A percentile compares a stretch with the other conserved stretches of the same genome.
Evolutionary conservation across 1,140 invertebrate genomes (phyloP).

Genomic region (Pantala flavescens): DNA sequence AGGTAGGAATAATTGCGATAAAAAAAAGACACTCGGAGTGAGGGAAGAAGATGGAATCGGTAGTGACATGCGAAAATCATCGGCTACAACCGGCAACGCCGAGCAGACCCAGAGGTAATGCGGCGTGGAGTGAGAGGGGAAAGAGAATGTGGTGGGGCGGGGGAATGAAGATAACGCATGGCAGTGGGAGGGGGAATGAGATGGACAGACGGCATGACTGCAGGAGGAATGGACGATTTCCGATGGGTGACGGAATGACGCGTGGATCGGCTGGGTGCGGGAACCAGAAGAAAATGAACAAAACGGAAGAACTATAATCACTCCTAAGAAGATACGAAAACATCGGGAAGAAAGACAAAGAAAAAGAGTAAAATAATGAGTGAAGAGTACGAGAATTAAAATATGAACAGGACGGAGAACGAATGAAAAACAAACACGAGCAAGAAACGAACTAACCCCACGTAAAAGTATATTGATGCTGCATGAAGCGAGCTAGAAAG

Average conservation of each 20-base stretch:
- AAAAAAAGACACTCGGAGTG: neutral
- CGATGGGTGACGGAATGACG: neutral
- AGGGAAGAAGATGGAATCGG: neutral
- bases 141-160: neutral
- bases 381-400: too few species aligned
- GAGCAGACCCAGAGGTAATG: neutral
- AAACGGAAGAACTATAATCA: too few species aligned
- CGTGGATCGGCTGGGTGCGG: neutral
- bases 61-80: neutral
- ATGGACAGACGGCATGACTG: neutral
- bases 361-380: too few species aligned
- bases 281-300: neutral
- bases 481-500: neutral
- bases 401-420: too few species aligned
- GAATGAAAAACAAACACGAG: neutral
- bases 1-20: too few species aligned
- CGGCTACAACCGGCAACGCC: neutral
- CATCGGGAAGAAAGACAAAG: too few species aligned
- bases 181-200: neutral
- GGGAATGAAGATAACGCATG: neutral
- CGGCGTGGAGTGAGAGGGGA: neutral
- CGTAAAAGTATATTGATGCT: neutral
- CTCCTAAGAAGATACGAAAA: too few species aligned
- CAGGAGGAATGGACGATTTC: neutral
- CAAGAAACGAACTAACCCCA: too few species aligned